These are phyloP conservation scores for Tethya wilhelma DNA, from an alignment of 37 sponge, comb jelly and placozoan genomes.

Conservation along the genomic window DNA sequence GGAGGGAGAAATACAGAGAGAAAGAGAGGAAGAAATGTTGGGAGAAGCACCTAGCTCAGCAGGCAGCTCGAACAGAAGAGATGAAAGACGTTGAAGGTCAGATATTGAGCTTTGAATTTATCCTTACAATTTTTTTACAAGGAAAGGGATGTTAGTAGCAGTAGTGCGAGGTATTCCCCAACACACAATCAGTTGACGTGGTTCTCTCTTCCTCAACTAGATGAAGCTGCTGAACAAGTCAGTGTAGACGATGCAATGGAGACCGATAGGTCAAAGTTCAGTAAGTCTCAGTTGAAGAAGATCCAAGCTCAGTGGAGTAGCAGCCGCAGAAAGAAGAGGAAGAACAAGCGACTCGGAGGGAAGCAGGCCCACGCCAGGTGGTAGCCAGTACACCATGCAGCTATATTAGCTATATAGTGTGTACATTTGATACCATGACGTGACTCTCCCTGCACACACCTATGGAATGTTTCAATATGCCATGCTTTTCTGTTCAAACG, in stretches of 20 bases:
- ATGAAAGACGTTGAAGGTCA: conserved; percentile 3
- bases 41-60: conserved; percentile 40
- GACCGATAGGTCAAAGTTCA: conserved; percentile 2
- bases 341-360: conserved; percentile 10
- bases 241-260: conserved; percentile 25
- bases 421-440: no score
- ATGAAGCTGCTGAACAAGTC: no score
- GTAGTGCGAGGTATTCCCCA: no score
- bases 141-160: no score
- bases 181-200: no score
- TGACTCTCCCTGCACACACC: no score
- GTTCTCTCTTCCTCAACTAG: no score
- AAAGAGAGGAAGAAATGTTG: conserved; percentile 59
- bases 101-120: background rate
- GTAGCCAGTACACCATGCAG: no score
- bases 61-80: conserved; percentile 10
- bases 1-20: conserved; percentile 63
- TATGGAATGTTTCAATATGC: no score
- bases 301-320: conserved; percentile 1
- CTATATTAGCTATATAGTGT: no score
- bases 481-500: no score
- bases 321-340: conserved; percentile 4
- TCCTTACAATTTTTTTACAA: no score
- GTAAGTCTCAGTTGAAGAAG: conserved; percentile 41
- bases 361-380: conserved; percentile 24